Percentiles rank a stretch among this genome's conserved stretches.
Evolutionary conservation across 2,888 invertebrate species (phyloP).

Genomic region (Metalampra italica): DNA sequence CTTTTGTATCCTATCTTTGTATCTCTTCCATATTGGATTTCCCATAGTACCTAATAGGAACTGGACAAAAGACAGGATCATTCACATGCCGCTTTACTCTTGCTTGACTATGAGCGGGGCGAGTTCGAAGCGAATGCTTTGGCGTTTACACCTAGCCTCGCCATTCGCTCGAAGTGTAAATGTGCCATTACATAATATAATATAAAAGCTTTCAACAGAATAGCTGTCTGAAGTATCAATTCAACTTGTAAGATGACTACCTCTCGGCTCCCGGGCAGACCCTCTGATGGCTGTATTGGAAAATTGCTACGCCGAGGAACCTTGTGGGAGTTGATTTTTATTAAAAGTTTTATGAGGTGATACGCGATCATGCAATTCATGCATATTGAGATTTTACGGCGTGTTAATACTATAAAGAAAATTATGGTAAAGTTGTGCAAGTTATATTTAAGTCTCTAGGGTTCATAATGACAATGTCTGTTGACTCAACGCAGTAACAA

Average conservation of each 20-base stretch:
- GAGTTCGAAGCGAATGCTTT: too few relatives aligned
- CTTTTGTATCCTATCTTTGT: too few relatives aligned
- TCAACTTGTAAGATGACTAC: conserved; percentile 72
- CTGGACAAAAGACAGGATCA: too few relatives aligned
- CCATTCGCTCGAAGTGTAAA: too few relatives aligned
- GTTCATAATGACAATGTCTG: too few relatives aligned
- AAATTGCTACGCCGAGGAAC: conserved; percentile 60
- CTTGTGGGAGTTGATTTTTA: conserved; percentile 59
- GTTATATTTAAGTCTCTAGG: too few relatives aligned
- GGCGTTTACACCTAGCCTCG: too few relatives aligned
- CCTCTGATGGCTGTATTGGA: conserved; percentile 67
- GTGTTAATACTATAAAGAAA: background rate
- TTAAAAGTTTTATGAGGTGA: conserved; percentile 52
- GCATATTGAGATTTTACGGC: conserved; percentile 22
- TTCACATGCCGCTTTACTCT: too few relatives aligned
- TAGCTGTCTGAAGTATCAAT: conserved; percentile 76
- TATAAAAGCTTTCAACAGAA: conserved; percentile 78
- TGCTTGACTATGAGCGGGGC: too few relatives aligned
- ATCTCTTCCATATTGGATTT: too few relatives aligned
- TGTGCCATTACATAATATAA: conserved; percentile 63
- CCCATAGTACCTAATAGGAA: too few relatives aligned
- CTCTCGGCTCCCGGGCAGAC: conserved; percentile 48
- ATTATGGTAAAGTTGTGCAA: background rate
- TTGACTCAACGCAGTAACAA: too few relatives aligned
- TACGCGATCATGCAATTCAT: conserved; percentile 32